Evolutionary conservation across 2,888 invertebrate genomes (phyloP), one percentile per base, ranked within the genome.

Genomic region (Quadroppia sp.): DNA sequence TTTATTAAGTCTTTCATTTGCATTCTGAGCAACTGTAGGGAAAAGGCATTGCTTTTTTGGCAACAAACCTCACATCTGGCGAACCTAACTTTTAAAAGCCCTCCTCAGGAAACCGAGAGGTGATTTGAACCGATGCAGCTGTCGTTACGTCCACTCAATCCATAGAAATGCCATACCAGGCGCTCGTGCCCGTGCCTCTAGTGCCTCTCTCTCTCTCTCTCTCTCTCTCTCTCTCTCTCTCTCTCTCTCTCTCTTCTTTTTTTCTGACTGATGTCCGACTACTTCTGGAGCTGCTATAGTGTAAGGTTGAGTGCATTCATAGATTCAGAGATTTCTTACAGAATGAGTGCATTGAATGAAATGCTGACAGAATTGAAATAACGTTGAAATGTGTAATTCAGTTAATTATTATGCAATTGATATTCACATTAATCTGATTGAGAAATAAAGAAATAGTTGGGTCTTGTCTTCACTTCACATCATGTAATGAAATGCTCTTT

Each of bases 391-490:
- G 36, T 67, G 23, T 40, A 67, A 23, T 67, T 42, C 23, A 67
- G 67, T 67, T 67, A 67, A 67, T 67, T 67, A 67, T 67, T 61
- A 42, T 40, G 67, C 67, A 67, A 67, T 36, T 23, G 67, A 67
- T 67, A 36, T 36, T 40, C 67, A 17, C 32, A 42, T 67, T 67
- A 67, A 67, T 67, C 40, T 67, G 67, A 67, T 67, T n/a, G n/a
- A n/a, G n/a, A n/a, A n/a, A n/a, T n/a, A n/a, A 23, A 23, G 32
- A 67, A 67, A 67, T 67, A 67, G 67, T 67, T 67, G 42, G 23
- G 23, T 67, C 67, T 67, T 42, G 67, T 67, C 67, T 67, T 13
- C 11, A 42, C 15, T 4, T n/a, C 67, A 67, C 20, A 42, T 67
- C 67, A 9, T 67, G 67, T 67, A 40, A 67, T 67, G 25, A 67